Percentiles rank a stretch among this genome's conserved stretches.
phyloP scores from a whole-genome alignment of 2,888 invertebrate species.

The Homarus gammarus region DNA sequence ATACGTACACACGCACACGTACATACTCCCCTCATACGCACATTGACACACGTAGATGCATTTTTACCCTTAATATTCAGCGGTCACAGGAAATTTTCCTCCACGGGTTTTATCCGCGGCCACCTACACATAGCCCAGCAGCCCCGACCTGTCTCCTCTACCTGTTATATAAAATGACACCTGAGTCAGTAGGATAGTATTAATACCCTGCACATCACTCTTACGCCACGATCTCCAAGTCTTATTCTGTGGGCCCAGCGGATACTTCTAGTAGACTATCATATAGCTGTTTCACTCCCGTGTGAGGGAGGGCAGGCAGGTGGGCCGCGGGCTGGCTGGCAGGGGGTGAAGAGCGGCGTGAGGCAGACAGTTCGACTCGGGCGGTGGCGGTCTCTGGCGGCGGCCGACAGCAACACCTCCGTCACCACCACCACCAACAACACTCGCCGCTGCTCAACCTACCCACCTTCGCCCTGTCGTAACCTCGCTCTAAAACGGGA shows the following conservation, averaged over 20 bases:
- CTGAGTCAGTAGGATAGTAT: not conserved
- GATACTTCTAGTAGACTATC: slow-evolving; percentile 55
- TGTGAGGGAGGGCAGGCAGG: slow-evolving; percentile 46
- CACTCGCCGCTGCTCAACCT: too few species aligned
- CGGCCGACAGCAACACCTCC: slow-evolving; percentile 5
- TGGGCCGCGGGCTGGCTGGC: slow-evolving; percentile 35
- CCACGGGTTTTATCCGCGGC: not conserved
- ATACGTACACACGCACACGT: slow-evolving; percentile 41
- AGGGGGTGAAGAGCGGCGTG: slow-evolving; percentile 33
- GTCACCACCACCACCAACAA: slow-evolving; percentile 2
- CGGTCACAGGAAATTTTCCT: not conserved
- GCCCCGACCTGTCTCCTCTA: not conserved
- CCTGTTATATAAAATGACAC: not conserved
- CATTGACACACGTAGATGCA: slow-evolving; percentile 12
- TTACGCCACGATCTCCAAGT: slow-evolving; percentile 14
- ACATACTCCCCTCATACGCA: slow-evolving; percentile 40
- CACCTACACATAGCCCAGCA: not conserved
- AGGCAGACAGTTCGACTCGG: slow-evolving; percentile 50
- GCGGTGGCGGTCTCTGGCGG: slow-evolving; percentile 63
- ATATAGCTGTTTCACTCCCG: slow-evolving; percentile 60
- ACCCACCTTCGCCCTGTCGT: not conserved
- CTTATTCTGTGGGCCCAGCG: slow-evolving; percentile 32
- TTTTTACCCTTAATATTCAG: not conserved
- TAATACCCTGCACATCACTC: not conserved
- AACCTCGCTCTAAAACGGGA: slow-evolving; percentile 30